Evolutionary conservation across 2,888 invertebrate species (phyloP), one percentile per base, ranked within the genome.

Genomic region (Junonia oenone): DNA sequence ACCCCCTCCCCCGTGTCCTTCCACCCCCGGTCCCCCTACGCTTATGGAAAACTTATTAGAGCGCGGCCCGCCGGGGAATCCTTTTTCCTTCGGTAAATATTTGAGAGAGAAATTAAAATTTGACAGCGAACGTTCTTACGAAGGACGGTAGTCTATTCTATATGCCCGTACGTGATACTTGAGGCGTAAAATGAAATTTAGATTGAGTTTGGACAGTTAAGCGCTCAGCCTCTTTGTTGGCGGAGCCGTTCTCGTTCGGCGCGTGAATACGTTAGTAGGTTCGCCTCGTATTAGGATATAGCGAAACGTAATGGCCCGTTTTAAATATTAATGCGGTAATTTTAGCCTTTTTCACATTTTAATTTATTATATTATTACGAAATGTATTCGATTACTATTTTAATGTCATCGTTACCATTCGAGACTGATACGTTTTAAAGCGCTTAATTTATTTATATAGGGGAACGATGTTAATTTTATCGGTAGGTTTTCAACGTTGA

Each of bases 31-130:
- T 63, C 69, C 76, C 73, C 66, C 72, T 68, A 69, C 81, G 83
- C 87, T 87, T 90, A 90, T 90, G 87, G 90, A 90, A 89, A 90
- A 90, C 90, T 90, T 90, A 89, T 90, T 90, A 90, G 89, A 89
- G 79, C 85, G 75, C 79, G 83, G 83, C 82, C 88, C 88, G 83
- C 77, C 80, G 80, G 87, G 86, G 89, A 89, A 90, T 89, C 90
- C 90, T 89, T 90, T 90, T 89, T 89, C 89, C 88, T 84, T 83
- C 83, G 84, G 89, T 86, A 90, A 90, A 90, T 90, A 89, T 90
- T 90, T 90, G 90, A 90, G 83, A 79, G 83, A 89, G 90, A 89
- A 90, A 90, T 89, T 90, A 90, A 90, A 90, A 90, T 89, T 90
- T 89, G 89, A 90, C 89, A 88, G 87, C 88, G 85, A 81, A 81